Percentiles rank a stretch among this genome's conserved stretches.
Evolutionary conservation across 2,888 invertebrate genomes (phyloP).

Genomic region (Andrena chrysosceles): DNA sequence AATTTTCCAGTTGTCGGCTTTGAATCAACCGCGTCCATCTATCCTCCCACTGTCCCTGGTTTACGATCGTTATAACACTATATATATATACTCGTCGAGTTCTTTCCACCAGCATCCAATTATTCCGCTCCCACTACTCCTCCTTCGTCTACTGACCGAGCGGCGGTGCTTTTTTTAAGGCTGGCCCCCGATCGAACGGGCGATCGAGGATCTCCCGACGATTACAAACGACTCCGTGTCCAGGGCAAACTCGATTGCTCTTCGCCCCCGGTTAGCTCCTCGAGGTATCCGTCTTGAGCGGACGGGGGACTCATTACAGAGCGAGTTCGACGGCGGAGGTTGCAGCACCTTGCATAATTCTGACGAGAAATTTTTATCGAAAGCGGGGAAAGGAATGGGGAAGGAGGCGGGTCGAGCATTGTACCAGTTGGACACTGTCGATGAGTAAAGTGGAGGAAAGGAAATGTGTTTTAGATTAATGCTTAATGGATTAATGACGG

Average conservation of each 20-base stretch:
- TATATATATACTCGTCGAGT: conserved; percentile 25
- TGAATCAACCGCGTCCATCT: conserved; percentile 23
- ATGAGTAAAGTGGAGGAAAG: background rate
- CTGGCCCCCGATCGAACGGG: conserved; percentile 35
- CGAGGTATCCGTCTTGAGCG: conserved; percentile 51
- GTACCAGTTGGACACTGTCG: too few relatives aligned
- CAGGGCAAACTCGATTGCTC: conserved; percentile 69
- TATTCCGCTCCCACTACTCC: conserved; percentile 42
- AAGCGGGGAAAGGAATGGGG: background rate
- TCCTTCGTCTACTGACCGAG: background rate
- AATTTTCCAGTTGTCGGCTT: conserved; percentile 41
- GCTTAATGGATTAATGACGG: too few relatives aligned
- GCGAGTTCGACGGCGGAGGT: conserved; percentile 18
- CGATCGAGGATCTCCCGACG: conserved; percentile 50
- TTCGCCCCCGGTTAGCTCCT: conserved; percentile 55
- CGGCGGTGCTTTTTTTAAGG: conserved; percentile 44
- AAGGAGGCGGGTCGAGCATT: background rate
- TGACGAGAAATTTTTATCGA: conserved; percentile 35
- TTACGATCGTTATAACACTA: conserved; percentile 44
- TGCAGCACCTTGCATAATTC: conserved; percentile 31
- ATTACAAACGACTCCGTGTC: conserved; percentile 66
- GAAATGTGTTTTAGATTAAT: background rate
- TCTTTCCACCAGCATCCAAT: conserved; percentile 54
- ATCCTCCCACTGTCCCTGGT: background rate
- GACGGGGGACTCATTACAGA: conserved; percentile 58